Percentiles rank a stretch among this genome's conserved stretches.
Conservation (phyloP, 2,888 invertebrate species). For the Nomada flava region DNA sequence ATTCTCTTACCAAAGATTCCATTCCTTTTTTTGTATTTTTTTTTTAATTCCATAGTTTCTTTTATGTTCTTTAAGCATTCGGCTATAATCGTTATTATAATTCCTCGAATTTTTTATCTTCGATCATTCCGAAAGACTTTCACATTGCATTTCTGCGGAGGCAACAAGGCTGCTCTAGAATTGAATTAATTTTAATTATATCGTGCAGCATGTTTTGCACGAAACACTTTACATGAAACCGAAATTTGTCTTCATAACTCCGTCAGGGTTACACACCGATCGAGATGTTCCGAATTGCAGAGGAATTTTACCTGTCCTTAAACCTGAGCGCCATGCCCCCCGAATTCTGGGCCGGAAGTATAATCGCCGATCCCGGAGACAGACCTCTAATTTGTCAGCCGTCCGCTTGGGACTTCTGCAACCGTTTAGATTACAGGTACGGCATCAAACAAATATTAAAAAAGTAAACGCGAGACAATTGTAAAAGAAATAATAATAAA, state of each 20-base stretch:
- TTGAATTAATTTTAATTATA: slow-evolving; percentile 1
- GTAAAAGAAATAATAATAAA: too few species aligned
- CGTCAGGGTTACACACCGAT: slow-evolving; percentile 92
- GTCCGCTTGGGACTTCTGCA: slow-evolving; percentile 97
- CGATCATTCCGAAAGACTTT: slow-evolving; percentile 7
- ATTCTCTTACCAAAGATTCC: not conserved
- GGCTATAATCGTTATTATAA: not conserved
- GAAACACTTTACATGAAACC: not conserved
- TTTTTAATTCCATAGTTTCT: not conserved
- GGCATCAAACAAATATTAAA: not conserved
- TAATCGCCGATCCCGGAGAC: slow-evolving; percentile 92
- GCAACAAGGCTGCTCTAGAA: not conserved
- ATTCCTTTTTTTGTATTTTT: not conserved
- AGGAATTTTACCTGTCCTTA: slow-evolving; percentile 95
- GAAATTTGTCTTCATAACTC: not conserved
- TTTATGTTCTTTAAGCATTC: not conserved
- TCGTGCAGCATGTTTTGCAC: not conserved
- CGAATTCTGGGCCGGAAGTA: slow-evolving; percentile 95
- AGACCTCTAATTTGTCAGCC: slow-evolving; percentile 94
- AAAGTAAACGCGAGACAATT: not conserved
- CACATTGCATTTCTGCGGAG: slow-evolving; percentile 6
- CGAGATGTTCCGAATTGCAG: slow-evolving; percentile 94
- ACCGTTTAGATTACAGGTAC: slow-evolving; percentile 92
- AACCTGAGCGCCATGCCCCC: slow-evolving; percentile 94
- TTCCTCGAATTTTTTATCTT: not conserved